Base-by-base conservation (phyloP, 2,888 invertebrate genomes). In the Alloscopus bannaensis region DNA sequence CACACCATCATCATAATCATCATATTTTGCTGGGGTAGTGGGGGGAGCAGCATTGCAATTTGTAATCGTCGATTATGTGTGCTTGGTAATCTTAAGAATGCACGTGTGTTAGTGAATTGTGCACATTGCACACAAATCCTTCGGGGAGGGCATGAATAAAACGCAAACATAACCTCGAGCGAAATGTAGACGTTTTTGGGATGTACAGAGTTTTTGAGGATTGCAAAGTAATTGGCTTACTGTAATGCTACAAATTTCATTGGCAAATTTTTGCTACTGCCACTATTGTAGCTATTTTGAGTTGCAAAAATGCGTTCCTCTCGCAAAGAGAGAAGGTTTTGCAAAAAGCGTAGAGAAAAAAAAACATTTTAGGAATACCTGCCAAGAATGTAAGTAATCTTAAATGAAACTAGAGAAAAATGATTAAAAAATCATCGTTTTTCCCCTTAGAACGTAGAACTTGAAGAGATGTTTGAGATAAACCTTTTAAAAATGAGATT, bases 1-100 rank as follows among this genome's bases (percentile, higher is more conserved):
- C 60, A 60, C 60, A 60, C 18, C 28, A 59, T 55, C 28, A 55
- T 28, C 55, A 26, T 55, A 18, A n/a, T 28, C 11, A 11, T n/a
- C 47, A 55, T 28, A 50, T 20, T 36, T 36, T 36, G 36, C 8
- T 36, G 6, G 20, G 2, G 52, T 8, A 22, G 24, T 8, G 6
- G 6, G 24, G 52, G 24, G 52, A 4, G 52, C 52, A 52, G 24
- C 22, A 52, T n/a, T 3, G 6, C 4, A 6, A 52, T 22, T 52
- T 22, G 52, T 52, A 52, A 20, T 22, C 3, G 22, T 22, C 24
- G 52, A 52, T 52, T 52, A 22, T 52, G 24, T 52, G 24, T n/a
- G 6, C 4, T 47, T 22, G 8, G 52, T 52, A 20, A 52, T 52
- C 52, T 22, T 6, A 22, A 22, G 6, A 13, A 3, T 47, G 3